phyloP scores from a whole-genome alignment of 2,797 vertebrate species.

The Sciurus carolinensis region DNA sequence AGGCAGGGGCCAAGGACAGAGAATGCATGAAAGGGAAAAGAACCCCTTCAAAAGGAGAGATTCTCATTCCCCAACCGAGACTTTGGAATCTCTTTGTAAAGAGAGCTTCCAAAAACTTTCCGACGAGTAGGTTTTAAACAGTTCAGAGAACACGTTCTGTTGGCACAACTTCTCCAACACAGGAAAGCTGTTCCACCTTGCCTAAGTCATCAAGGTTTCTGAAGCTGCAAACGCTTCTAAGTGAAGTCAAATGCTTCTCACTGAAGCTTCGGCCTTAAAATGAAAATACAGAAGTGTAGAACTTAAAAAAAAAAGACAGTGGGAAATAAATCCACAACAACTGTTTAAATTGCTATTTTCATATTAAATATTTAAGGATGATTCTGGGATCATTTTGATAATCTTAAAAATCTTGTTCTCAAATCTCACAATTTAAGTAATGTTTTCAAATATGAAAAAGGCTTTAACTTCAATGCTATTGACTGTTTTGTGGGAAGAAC shows the following conservation, averaged over 20 bases:
- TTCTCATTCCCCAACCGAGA: not conserved
- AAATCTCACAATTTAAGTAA: slow-evolving; percentile 14
- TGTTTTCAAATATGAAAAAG: not conserved
- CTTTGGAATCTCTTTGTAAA: not conserved
- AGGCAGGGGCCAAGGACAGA: not conserved
- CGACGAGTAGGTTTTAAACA: not conserved
- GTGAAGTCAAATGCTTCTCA: slow-evolving; percentile 10
- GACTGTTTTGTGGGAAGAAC: too few species aligned
- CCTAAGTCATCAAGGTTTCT: not conserved
- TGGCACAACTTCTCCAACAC: not conserved
- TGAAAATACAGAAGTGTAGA: not conserved
- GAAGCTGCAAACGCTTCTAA: not conserved
- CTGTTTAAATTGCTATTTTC: not conserved
- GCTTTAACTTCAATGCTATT: too few species aligned
- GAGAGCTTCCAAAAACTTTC: not conserved
- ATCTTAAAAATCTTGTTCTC: not conserved
- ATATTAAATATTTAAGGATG: not conserved
- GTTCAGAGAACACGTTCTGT: not conserved
- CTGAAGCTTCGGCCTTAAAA: not conserved
- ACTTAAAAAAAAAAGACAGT: not conserved
- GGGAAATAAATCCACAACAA: not conserved
- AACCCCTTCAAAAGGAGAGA: not conserved
- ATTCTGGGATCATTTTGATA: not conserved
- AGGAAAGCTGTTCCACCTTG: slow-evolving; percentile 11
- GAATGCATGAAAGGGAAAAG: not conserved